Conservation (phyloP, 2,113 vertebrate species). For the Notarius lentiginosus region DNA sequence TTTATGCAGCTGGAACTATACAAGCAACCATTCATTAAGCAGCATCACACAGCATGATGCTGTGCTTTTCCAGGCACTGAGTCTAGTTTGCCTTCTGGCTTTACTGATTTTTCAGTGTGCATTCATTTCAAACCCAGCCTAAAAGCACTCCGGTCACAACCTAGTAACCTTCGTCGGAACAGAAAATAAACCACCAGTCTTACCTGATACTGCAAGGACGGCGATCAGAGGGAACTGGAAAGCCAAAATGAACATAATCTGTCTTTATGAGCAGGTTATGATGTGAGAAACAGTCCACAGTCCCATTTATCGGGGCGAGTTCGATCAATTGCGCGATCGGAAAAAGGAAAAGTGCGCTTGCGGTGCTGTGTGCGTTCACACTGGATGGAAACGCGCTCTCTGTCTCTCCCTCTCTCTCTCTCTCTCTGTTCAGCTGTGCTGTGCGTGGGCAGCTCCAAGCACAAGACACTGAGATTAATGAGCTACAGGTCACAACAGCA, state of each 20-base stretch:
- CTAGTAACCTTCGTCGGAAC: background rate
- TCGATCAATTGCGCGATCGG: background rate
- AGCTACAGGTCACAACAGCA: conserved; percentile 26
- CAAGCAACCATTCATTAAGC: conserved; percentile 1
- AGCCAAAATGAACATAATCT: conserved; percentile 30
- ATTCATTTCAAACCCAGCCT: background rate
- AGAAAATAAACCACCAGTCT: background rate
- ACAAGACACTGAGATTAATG: conserved; percentile 35
- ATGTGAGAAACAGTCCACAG: conserved; percentile 25
- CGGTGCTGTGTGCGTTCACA: background rate
- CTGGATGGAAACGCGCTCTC: background rate
- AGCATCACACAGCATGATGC: conserved; percentile 1
- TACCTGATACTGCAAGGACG: conserved; percentile 32
- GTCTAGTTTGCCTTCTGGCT: background rate
- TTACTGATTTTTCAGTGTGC: background rate
- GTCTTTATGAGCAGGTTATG: conserved; percentile 1
- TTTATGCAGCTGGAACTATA: conserved; percentile 8
- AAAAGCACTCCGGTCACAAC: background rate
- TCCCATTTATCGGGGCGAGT: conserved; percentile 40
- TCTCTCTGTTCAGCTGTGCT: conserved; percentile 7
- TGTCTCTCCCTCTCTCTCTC: background rate
- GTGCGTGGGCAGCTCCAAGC: conserved; percentile 40
- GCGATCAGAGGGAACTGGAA: conserved; percentile 17
- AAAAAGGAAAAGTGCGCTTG: conserved; percentile 24
- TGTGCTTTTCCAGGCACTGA: conserved; percentile 1